These are phyloP conservation scores for Heliopora coerulea DNA, from an alignment of 92 coral and sea anemone genomes.

Conservation along the genomic window DNA sequence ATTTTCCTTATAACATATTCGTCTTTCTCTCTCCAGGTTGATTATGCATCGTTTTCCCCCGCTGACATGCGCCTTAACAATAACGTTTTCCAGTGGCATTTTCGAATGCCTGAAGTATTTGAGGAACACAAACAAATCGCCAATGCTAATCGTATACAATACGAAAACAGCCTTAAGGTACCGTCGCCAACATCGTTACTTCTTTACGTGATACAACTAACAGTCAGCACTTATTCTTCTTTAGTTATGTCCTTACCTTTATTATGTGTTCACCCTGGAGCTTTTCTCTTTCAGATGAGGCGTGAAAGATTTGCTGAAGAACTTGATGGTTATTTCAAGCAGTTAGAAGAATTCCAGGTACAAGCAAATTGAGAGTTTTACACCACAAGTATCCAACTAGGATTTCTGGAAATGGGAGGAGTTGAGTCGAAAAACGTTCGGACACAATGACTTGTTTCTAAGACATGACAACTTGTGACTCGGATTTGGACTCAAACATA, in stretches of 20 bases:
- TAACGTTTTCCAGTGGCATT: constrained; percentile 99
- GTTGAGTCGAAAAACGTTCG: too few species aligned
- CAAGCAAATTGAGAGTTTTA: background rate
- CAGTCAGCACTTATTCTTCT: too few species aligned
- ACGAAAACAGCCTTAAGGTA: constrained; percentile 98
- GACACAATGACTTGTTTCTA: too few species aligned
- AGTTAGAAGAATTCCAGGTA: constrained; percentile 86
- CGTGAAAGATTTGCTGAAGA: constrained; percentile 96
- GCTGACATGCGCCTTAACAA: constrained; percentile 99
- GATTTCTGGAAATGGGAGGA: too few species aligned
- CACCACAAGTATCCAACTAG: too few species aligned
- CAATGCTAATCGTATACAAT: constrained; percentile 95
- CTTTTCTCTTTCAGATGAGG: constrained; percentile 69
- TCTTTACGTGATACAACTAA: too few species aligned
- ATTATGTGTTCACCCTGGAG: too few species aligned
- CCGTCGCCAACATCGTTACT: background rate
- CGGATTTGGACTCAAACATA: too few species aligned
- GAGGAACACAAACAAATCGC: constrained; percentile 97
- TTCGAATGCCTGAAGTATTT: constrained; percentile 93
- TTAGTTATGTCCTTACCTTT: too few species aligned
- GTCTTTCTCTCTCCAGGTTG: constrained; percentile 61
- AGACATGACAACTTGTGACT: too few species aligned
- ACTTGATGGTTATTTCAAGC: constrained; percentile 91
- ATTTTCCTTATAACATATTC: too few species aligned
- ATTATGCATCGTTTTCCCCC: constrained; percentile 98